These are phyloP conservation scores for Periphyllus acericola DNA, from an alignment of 2,888 invertebrate genomes.

Conservation along the genomic window DNA sequence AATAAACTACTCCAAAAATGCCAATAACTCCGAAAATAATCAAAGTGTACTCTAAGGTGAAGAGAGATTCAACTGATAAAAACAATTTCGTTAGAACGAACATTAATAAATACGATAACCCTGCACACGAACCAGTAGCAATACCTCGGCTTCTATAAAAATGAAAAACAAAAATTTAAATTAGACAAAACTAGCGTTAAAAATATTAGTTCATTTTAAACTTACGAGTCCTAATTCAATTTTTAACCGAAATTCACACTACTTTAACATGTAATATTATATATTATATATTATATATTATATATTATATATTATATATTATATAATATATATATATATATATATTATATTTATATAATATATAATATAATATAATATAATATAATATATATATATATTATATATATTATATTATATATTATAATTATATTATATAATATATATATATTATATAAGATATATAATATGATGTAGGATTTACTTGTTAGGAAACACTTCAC, in stretches of 20 bases:
- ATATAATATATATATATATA: too few relatives aligned
- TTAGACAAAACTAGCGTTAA: background rate
- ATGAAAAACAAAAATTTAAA: background rate
- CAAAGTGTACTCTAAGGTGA: background rate
- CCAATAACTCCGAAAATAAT: background rate
- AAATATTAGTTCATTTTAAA: background rate
- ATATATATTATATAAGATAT: too few relatives aligned
- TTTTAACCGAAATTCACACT: background rate
- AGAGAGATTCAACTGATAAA: background rate
- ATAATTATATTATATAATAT: too few relatives aligned
- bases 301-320: too few relatives aligned
- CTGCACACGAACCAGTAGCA: conserved; percentile 71
- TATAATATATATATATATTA: too few relatives aligned
- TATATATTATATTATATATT: too few relatives aligned
- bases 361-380: too few relatives aligned
- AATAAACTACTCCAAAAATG: background rate
- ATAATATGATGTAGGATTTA: conserved; percentile 66
- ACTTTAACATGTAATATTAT: background rate
- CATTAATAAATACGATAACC: background rate
- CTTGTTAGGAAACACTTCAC: conserved; percentile 72
- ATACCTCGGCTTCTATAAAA: conserved; percentile 70
- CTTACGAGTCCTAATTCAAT: background rate
- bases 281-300: too few relatives aligned
- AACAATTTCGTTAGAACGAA: background rate
- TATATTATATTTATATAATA: too few relatives aligned